These are phyloP conservation scores for Halichondria panicea DNA, from an alignment of 37 sponge, comb jelly and placozoan genomes.

Conservation along the genomic window DNA sequence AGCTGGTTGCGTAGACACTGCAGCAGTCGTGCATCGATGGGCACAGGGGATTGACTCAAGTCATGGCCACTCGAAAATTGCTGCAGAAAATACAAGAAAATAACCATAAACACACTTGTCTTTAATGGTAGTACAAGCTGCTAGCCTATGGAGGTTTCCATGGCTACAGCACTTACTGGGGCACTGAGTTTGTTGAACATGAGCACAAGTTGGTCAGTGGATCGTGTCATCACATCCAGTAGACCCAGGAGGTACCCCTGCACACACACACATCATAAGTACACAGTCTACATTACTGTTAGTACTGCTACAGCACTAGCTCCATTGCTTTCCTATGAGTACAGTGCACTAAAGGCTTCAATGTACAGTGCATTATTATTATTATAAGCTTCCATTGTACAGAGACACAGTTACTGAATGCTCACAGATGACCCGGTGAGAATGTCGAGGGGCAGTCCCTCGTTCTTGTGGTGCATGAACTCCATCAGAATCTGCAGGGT, in stretches of 20 bases:
- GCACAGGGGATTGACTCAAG: conserved; percentile 19
- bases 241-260: conserved; percentile 69
- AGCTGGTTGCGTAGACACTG: conserved; percentile 38
- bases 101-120: neutral
- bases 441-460: conserved; percentile 45
- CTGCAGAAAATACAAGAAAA: conserved; percentile 6
- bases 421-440: conserved; percentile 59
- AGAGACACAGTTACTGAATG: neutral
- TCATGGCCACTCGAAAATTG: conserved; percentile 34
- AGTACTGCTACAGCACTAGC: neutral
- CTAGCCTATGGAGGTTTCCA: neutral
- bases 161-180: conserved; percentile 33
- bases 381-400: neutral
- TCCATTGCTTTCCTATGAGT: neutral
- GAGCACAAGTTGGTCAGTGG: conserved; percentile 56
- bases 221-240: conserved; percentile 50
- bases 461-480: conserved; percentile 41
- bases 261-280: neutral
- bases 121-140: neutral
- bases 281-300: neutral
- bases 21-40: conserved; percentile 26
- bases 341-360: no score
- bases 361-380: no score
- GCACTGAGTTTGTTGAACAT: conserved; percentile 44
- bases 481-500: conserved; percentile 45